Base-by-base conservation (phyloP, 2,797 vertebrate genomes). In the Hephaestus fuliginosus region DNA sequence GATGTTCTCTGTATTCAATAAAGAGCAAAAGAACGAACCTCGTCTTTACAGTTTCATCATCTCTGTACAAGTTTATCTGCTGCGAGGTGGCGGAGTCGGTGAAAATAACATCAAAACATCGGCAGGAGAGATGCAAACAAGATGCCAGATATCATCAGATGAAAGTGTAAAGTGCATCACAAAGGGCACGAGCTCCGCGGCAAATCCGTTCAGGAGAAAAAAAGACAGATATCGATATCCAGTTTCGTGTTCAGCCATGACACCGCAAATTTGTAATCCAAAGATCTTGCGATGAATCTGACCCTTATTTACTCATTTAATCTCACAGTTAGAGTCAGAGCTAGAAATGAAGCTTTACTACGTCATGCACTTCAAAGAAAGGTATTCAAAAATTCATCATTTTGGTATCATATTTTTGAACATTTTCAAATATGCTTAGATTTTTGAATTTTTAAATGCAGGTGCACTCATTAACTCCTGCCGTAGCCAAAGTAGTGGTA, bases 101-200 rank as follows among this genome's bases (percentile, higher is more conserved):
- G 81, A 86, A 86, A 87, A 75, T 75, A 61, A 46, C 80, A 69
- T 88, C 72, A 82, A 79, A 87, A 91, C 88, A 75, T 48, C 20
- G 51, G 62, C 65, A 70, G 53, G 46, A 62, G 72, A 78, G 85
- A 87, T 73, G 89, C 75, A 89, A 91, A 90, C 78, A 85, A 90
- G 74, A 81, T 73, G 81, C 76, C 81, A 76, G 82, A 75, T 74
- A 74, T 56, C 76, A 85, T 90, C 86, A 75, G 63, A 39, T 12
- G 51, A 49, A 69, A 43, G 78, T 36, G 81, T 48, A 70, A 77
- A 81, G 76, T 61, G 81, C 73, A 64, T 51, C 2, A 63, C 48
- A 58, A 36, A 70, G 67, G 78, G 62, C 64, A 56, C 1, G 28
- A 74, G 65, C 57, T 39, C 36, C 20, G 36, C 36, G 22, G 70